These are phyloP conservation scores for Dicrostonyx torquatus DNA, from an alignment of 2,797 vertebrate species.

Conservation along the genomic window DNA sequence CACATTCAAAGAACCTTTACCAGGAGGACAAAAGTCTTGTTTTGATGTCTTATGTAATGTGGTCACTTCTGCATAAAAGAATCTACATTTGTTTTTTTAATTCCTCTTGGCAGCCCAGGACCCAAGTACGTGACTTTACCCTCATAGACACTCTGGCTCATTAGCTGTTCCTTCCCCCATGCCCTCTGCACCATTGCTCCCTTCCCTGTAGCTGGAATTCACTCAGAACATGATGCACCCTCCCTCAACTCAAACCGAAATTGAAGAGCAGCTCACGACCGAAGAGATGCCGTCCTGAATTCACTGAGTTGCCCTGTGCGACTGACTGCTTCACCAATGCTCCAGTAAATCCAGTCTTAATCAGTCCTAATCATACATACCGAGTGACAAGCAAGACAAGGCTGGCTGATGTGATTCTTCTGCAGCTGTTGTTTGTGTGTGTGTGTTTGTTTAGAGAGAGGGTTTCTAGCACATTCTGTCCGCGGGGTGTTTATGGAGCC, in stretches of 20 bases:
- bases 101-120: slow-evolving; percentile 82
- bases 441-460: not conserved
- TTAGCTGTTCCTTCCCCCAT: not conserved
- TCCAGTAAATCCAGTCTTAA: not conserved
- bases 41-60: slow-evolving; percentile 72
- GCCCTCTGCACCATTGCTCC: not conserved
- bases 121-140: slow-evolving; percentile 82
- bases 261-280: not conserved
- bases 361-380: not conserved
- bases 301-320: not conserved
- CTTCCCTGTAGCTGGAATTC: slow-evolving; percentile 49
- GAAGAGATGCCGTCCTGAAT: not conserved
- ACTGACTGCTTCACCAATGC: not conserved
- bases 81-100: slow-evolving; percentile 73
- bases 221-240: slow-evolving; percentile 61
- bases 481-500: not conserved
- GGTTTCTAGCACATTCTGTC: not conserved
- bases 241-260: slow-evolving; percentile 49
- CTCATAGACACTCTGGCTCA: slow-evolving; percentile 76
- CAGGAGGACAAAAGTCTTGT: slow-evolving; percentile 63
- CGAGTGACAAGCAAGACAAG: not conserved
- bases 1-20: slow-evolving; percentile 59
- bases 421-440: not conserved
- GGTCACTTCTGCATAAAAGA: slow-evolving; percentile 83
- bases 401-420: not conserved